Base-by-base conservation (phyloP, 2,113 vertebrate genomes). In the Megaceryle torquata region DNA sequence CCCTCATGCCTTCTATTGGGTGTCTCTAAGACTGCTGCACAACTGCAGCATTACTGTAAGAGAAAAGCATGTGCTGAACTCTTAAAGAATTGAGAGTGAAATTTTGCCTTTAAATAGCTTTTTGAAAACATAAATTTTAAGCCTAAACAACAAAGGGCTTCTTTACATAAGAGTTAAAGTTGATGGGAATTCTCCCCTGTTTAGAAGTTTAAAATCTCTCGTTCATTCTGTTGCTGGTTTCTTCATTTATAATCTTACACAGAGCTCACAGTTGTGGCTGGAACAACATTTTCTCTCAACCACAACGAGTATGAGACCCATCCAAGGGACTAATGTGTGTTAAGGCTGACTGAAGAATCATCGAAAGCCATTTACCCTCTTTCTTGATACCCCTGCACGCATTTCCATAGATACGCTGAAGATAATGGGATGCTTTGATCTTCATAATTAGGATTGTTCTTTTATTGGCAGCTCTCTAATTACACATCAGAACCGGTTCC, bases 381-480 rank as follows among this genome's bases (percentile, higher is more conserved):
- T 48, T 76, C 70, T 74, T 53, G 88, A 61, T 84, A 56, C 86
- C 87, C 88, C 54, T 41, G 44, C 87, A 74, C 24, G 13, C 44
- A 41, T 74, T 63, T 65, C 35, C 65, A 10, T 33, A 86, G 89
- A 72, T 86, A 29, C 2, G 31, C 60, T 68, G 76, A 44, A 86
- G 88, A 63, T 84, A 91, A 69, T 74, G 25, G 83, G 64, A 54
- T 44, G 21, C 86, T 92, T 96, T 94, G 94, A 95, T 95, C 82
- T 83, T 54, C 28, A 9, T 94, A 88, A 90, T 80, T 88, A 65
- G 86, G 54, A 88, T 90, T 92, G 86, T 74, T 90, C 79, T 80
- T 96, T 93, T 90, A 88, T 86, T 94, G 92, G 88, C 83, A 41
- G 37, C 92, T 88, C 64, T 95, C 69, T 94, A 93, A 95, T 90